phyloP scores from a whole-genome alignment of 2,797 vertebrate species.

The Trachops cirrhosus region DNA sequence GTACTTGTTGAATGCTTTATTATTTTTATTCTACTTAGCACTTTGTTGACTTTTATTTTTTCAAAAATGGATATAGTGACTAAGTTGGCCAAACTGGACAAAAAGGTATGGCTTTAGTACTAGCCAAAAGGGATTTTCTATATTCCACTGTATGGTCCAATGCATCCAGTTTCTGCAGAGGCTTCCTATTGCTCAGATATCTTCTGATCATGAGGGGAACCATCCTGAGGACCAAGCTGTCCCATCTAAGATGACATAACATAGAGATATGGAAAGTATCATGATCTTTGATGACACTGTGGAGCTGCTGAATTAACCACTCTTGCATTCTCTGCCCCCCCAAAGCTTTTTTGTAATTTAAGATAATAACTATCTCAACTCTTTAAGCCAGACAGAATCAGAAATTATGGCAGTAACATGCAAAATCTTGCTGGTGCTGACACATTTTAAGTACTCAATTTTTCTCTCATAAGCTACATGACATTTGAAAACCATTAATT shows the following conservation, averaged over 20 bases:
- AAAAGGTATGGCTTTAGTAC: not conserved
- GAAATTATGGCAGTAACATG: not conserved
- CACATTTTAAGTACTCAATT: not conserved
- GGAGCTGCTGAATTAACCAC: not conserved
- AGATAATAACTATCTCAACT: not conserved
- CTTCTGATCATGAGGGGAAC: not conserved
- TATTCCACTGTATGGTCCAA: not conserved
- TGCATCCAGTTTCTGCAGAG: fast-evolving
- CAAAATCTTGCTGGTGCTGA: not conserved
- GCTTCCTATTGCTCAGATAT: not conserved
- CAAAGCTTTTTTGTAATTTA: not conserved
- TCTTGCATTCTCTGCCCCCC: fast-evolving
- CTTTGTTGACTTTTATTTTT: not conserved
- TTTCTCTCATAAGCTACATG: not conserved
- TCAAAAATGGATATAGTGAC: not conserved
- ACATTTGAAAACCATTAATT: not conserved
- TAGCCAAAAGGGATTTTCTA: not conserved
- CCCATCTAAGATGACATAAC: not conserved
- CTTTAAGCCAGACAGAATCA: not conserved
- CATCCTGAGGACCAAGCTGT: not conserved
- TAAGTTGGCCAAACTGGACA: not conserved
- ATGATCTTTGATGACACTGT: not conserved
- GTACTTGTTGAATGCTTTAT: not conserved
- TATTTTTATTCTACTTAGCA: not conserved
- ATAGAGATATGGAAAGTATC: not conserved